Evolutionary conservation across 2,888 invertebrate genomes (phyloP), one percentile per base, ranked within the genome.

Genomic region (Oxystoma pomonae): DNA sequence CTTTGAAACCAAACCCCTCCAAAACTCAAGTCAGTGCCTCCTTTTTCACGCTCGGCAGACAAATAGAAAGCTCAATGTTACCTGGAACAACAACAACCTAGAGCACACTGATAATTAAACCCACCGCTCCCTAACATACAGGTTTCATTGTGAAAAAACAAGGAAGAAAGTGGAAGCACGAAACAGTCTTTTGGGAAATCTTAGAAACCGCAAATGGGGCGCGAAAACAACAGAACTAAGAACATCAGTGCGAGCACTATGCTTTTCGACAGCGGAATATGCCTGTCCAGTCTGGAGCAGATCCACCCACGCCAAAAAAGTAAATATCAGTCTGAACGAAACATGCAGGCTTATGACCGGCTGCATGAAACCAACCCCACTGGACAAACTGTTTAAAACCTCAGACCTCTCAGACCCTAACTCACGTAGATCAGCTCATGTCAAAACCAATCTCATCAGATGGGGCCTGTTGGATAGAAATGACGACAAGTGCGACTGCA

Each of bases 251-350:
- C 53, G n/a, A n/a, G 53, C 53, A 7, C n/a, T 53, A 16, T 53
- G 53, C 53, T 53, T 53, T 53, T 53, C 19, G 1, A 49, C 56
- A 2, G 20, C 56, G 1, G 56, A 57, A 56, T 56, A 56, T 50
- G 60, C 56, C 19, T 55, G 55, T 17, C 60, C 60, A 35, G 60
- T 22, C 16, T 60, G 60, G 60, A 18, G 17, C 60, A 60, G 56
- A 21, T 56, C 60, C 7, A 20, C 49, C n/a, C 56, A 60, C 17
- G 56, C 60, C 18, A 60, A 56, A 18, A 35, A 56, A 17, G 49
- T 60, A 16, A 20, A 19, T 57, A 18, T 57, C n/a, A 57, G 53
- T 16, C 53, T 17, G 53, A 53, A 19, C 19, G 53, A 16, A 53
- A n/a, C n/a, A n/a, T n/a, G n/a, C n/a, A n/a, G n/a, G n/a, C n/a